These are phyloP conservation scores for Mayetiola destructor DNA, from an alignment of 2,888 invertebrate species.

Conservation along the genomic window DNA sequence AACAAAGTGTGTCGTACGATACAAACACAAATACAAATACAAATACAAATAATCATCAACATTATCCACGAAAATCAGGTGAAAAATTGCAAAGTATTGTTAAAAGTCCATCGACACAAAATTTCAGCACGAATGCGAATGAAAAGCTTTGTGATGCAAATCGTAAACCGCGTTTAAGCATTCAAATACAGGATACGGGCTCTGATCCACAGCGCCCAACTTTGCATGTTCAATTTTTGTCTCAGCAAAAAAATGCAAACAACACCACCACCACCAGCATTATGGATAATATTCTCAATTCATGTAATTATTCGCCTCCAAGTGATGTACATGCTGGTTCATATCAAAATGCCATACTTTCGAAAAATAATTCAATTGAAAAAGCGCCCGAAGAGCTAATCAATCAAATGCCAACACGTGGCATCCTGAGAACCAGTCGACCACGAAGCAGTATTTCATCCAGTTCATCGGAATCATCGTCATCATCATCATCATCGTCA, in stretches of 20 bases:
- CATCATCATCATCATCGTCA: constrained; percentile 29
- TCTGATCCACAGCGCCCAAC: constrained; percentile 30
- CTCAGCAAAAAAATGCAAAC: constrained; percentile 14
- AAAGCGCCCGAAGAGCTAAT: neutral
- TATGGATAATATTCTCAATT: neutral
- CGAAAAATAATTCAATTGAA: neutral
- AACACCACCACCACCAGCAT: neutral
- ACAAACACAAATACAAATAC: neutral
- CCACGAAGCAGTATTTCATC: constrained; percentile 2
- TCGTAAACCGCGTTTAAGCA: constrained; percentile 10
- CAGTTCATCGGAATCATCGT: constrained; percentile 14
- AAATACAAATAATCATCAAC: too few relatives aligned
- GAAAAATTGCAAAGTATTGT: constrained; percentile 20
- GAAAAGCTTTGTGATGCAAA: constrained; percentile 4
- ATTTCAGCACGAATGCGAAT: constrained; percentile 21
- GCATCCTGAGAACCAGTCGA: neutral
- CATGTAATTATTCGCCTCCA: neutral
- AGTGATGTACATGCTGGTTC: neutral
- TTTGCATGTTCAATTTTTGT: constrained; percentile 43
- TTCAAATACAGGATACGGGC: constrained; percentile 8
- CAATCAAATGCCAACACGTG: neutral
- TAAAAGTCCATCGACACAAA: constrained; percentile 22
- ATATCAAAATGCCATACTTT: neutral
- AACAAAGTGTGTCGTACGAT: neutral
- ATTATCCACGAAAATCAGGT: constrained; percentile 15